Evolutionary conservation across 2,888 invertebrate genomes (phyloP).

Genomic region (Leucoptera coffeella): DNA sequence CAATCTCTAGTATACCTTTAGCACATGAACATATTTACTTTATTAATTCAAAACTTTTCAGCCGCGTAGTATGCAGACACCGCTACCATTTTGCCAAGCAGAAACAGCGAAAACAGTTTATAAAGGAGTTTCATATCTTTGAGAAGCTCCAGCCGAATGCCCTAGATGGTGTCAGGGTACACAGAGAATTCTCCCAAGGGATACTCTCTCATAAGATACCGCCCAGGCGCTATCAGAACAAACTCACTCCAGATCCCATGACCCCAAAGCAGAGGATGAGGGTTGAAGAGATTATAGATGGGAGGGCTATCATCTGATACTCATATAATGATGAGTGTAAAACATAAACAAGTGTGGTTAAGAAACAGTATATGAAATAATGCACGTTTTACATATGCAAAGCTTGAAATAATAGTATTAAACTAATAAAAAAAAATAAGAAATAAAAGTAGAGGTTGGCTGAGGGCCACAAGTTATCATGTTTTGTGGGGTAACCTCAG

Average conservation of each 20-base stretch:
- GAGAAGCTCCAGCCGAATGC: slow-evolving; percentile 58
- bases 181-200: slow-evolving; percentile 56
- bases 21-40: too few relatives aligned
- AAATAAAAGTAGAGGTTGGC: too few relatives aligned
- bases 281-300: slow-evolving; percentile 37
- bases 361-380: too few relatives aligned
- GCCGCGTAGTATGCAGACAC: slow-evolving; percentile 59
- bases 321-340: too few relatives aligned
- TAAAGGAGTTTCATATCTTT: slow-evolving; percentile 55
- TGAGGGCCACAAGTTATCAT: too few relatives aligned
- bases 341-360: too few relatives aligned
- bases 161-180: slow-evolving; percentile 57
- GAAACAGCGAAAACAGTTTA: slow-evolving; percentile 52
- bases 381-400: too few relatives aligned
- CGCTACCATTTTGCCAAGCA: slow-evolving; percentile 48
- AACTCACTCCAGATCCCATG: slow-evolving; percentile 31
- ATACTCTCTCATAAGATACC: slow-evolving; percentile 47
- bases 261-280: slow-evolving; percentile 30
- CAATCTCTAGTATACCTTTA: too few relatives aligned
- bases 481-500: too few relatives aligned
- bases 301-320: too few relatives aligned
- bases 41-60: slow-evolving; percentile 16
- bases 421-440: too few relatives aligned
- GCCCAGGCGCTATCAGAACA: slow-evolving; percentile 31
- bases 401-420: too few relatives aligned